phyloP scores from a whole-genome alignment of 2,797 vertebrate genomes.

The Parotocinclus haroldoi region DNA sequence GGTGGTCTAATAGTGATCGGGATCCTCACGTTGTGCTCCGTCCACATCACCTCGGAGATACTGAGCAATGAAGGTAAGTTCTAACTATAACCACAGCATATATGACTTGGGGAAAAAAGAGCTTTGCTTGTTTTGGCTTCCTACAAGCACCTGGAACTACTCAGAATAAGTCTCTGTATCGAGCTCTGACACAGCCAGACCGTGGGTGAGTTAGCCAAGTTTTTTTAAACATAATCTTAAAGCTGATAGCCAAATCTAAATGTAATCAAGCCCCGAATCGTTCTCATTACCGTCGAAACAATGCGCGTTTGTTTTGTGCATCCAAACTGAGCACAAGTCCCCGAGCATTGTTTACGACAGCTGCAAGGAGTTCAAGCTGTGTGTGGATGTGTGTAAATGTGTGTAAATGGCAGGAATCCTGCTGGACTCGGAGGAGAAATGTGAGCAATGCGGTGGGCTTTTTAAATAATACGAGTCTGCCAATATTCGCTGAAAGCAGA shows the following conservation, averaged over 20 bases:
- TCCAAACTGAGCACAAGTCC: constrained; percentile 63
- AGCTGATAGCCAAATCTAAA: constrained; percentile 22
- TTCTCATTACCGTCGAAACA: constrained; percentile 65
- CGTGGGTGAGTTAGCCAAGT: constrained; percentile 3
- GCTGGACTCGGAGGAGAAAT: constrained; percentile 66
- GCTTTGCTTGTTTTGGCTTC: constrained; percentile 1
- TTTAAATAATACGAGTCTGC: constrained; percentile 66
- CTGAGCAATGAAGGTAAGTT: constrained; percentile 71
- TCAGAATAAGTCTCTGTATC: constrained; percentile 12
- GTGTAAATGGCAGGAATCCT: constrained; percentile 38
- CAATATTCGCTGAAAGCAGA: constrained; percentile 76
- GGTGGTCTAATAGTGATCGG: constrained; percentile 74
- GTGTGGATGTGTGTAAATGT: constrained; percentile 19
- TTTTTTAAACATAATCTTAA: constrained; percentile 17
- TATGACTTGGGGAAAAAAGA: too few species aligned
- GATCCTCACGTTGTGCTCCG: constrained; percentile 63
- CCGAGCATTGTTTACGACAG: constrained; percentile 43
- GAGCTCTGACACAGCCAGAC: constrained; percentile 9
- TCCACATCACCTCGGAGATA: constrained; percentile 62
- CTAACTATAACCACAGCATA: too few species aligned
- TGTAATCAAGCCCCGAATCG: background rate
- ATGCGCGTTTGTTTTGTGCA: constrained; percentile 68
- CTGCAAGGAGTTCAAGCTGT: constrained; percentile 30
- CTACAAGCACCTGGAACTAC: constrained; percentile 29
- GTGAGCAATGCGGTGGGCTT: constrained; percentile 65